Base-by-base conservation (phyloP, 2,888 invertebrate genomes). In the Macrosiphum euphorbiae region DNA sequence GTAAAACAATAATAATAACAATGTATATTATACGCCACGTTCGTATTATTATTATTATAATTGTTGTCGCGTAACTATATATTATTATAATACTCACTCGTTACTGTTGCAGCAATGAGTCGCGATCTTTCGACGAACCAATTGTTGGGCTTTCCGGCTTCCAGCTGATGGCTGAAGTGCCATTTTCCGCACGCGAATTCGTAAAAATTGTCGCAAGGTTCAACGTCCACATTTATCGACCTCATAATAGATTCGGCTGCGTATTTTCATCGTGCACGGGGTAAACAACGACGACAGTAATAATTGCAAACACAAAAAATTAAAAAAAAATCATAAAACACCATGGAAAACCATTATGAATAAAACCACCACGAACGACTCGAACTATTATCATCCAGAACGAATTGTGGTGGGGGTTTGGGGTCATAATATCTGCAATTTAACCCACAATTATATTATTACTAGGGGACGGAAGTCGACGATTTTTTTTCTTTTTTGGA, bases 101-200 rank as follows among this genome's bases (percentile, higher is more conserved):
- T 94, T 28, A 95, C 94, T 94, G 90, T 94, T 44, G 94, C 93
- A 10, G 94, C 87, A 89, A 95, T 92, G 90, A 95, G 94, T 67
- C 94, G 95, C 16, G 95, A 94, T 47, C 95, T 94, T 87, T 95
- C 95, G 20, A 94, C 90, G 93, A 95, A 95, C 95, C 95, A 95
- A 24, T 95, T 95, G 87, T 95, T 95, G 5, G 95, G 91, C 4
- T 98, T 98, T 95, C 98, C 98, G 90, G 98, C 97, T 5, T 98
- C 98, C 95, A 98, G 98, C 0, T 98, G 97, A 96, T 98, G 98
- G 78, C 97, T 96, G 92, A 97, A 97, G 58, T 97, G 97, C 98
- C 98, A 98, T 95, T 98, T 98, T 4, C 98, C 98, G 95, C 97
- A 98, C 0, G 98, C 97, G 95, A 97, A 98, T 95, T 98, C 97